phyloP scores from a whole-genome alignment of 2,888 invertebrate genomes.

The Sinopyrophorus schimmeli region DNA sequence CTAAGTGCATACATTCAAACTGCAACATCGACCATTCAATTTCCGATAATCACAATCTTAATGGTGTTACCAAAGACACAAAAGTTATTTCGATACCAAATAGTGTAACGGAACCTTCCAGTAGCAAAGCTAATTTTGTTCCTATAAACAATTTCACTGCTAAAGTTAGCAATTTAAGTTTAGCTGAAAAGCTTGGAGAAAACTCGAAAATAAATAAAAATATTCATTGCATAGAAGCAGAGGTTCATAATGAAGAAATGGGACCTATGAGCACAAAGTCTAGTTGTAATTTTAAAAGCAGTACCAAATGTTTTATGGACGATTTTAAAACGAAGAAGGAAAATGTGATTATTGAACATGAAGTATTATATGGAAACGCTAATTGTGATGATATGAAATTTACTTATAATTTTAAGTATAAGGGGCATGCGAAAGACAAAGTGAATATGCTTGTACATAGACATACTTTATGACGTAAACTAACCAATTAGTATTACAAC shows the following conservation, averaged over 20 bases:
- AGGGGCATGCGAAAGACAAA: slow-evolving; percentile 46
- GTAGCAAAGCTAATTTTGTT: slow-evolving; percentile 7
- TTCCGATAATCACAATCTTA: slow-evolving; percentile 4
- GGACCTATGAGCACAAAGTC: slow-evolving; percentile 17
- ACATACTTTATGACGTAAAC: slow-evolving; percentile 54
- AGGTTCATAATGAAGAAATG: slow-evolving; percentile 36
- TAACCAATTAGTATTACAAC: too few relatives aligned
- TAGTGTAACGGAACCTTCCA: slow-evolving; percentile 11
- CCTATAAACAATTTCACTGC: neutral
- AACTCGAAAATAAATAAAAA: slow-evolving; percentile 7
- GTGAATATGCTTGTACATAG: slow-evolving; percentile 53
- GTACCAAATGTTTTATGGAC: too few relatives aligned
- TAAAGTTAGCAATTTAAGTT: too few relatives aligned
- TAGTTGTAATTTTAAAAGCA: slow-evolving; percentile 12
- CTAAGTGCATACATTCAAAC: slow-evolving; percentile 12
- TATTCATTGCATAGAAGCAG: slow-evolving; percentile 31
- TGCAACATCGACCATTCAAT: neutral
- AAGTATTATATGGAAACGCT: slow-evolving; percentile 19
- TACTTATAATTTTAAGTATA: slow-evolving; percentile 43
- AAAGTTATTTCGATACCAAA: slow-evolving; percentile 6
- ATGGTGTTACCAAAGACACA: neutral
- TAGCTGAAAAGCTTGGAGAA: too few relatives aligned
- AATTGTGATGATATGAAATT: slow-evolving; percentile 24
- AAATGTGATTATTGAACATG: slow-evolving; percentile 27
- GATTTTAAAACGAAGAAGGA: slow-evolving; percentile 17